Percentiles rank a stretch among this genome's conserved stretches.
Evolutionary conservation across 1,140 invertebrate species (phyloP).

Genomic region (Heliconius nattereri): DNA sequence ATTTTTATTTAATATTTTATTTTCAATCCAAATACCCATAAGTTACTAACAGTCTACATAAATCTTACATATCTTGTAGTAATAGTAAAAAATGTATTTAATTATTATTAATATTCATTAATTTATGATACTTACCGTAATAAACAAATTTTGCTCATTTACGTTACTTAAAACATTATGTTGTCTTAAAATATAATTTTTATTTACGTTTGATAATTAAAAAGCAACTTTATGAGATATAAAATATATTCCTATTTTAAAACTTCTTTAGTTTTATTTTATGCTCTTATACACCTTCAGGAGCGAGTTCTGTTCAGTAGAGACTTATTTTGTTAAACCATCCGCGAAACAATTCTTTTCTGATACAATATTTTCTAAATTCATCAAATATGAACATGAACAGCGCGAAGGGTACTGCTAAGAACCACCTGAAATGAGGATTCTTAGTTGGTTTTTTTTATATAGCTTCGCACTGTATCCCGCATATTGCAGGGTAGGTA

Average conservation of each 20-base stretch:
- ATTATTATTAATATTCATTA: not conserved
- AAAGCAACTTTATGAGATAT: constrained; percentile 37
- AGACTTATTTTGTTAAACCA: constrained; percentile 67
- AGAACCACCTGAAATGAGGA: constrained; percentile 64
- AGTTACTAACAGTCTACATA: constrained; percentile 1
- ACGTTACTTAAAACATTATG: constrained; percentile 34
- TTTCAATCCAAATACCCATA: not conserved
- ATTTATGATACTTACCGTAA: constrained; percentile 1
- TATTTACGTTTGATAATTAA: constrained; percentile 26
- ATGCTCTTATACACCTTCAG: not conserved
- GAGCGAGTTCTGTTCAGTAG: constrained; percentile 47
- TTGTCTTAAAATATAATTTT: constrained; percentile 1
- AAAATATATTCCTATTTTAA: constrained; percentile 46
- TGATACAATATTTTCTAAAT: constrained; percentile 69
- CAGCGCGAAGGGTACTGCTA: constrained; percentile 60
- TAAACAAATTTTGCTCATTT: constrained; percentile 40
- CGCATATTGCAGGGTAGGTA: too few species aligned
- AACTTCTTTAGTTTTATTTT: constrained; percentile 23
- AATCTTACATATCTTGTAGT: constrained; percentile 14
- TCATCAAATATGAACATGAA: constrained; percentile 70
- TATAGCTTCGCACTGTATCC: too few species aligned
- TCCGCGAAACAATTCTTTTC: constrained; percentile 53
- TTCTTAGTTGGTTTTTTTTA: not conserved
- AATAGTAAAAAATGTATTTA: not conserved
- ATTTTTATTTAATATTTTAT: not conserved